Conservation (phyloP, 2,888 invertebrate genomes). For the Pterobdella sp. region DNA sequence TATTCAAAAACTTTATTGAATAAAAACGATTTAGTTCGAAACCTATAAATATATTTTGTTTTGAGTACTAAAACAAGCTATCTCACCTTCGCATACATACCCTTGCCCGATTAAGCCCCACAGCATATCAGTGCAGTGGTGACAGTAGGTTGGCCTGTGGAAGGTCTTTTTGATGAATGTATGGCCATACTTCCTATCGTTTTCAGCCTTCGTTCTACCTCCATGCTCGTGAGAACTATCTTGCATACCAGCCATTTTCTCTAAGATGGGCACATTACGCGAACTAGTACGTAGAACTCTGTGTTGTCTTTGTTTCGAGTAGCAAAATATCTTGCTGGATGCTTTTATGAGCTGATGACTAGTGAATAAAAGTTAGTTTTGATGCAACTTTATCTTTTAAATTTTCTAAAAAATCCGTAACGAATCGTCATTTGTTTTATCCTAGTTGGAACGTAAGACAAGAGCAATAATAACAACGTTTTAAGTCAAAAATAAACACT, state of each 20-base stretch:
- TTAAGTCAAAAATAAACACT: too few relatives aligned
- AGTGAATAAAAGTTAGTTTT: too few relatives aligned
- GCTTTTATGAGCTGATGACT: too few relatives aligned
- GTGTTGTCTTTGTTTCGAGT: background rate
- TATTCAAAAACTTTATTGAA: too few relatives aligned
- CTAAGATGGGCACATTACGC: slow-evolving; percentile 6
- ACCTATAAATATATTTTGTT: background rate
- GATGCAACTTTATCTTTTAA: too few relatives aligned
- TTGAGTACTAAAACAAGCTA: too few relatives aligned
- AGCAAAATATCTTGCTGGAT: background rate
- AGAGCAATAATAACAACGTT: too few relatives aligned
- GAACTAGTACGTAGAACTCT: background rate
- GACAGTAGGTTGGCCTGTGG: slow-evolving; percentile 99
- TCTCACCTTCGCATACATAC: slow-evolving; percentile 75
- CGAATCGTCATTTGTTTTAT: too few relatives aligned
- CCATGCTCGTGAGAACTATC: slow-evolving; percentile 12
- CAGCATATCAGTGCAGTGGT: slow-evolving; percentile 98
- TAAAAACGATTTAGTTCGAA: too few relatives aligned
- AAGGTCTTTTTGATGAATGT: slow-evolving; percentile 99
- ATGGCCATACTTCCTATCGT: slow-evolving; percentile 63
- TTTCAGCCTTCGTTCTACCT: slow-evolving; percentile 9
- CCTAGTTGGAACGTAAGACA: too few relatives aligned
- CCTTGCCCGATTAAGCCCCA: slow-evolving; percentile 99
- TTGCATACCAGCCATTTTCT: slow-evolving; percentile 15
- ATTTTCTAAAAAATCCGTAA: too few relatives aligned